These are phyloP conservation scores for Rotaria magnacalcarata DNA, from an alignment of 2,888 invertebrate species.

Conservation along the genomic window DNA sequence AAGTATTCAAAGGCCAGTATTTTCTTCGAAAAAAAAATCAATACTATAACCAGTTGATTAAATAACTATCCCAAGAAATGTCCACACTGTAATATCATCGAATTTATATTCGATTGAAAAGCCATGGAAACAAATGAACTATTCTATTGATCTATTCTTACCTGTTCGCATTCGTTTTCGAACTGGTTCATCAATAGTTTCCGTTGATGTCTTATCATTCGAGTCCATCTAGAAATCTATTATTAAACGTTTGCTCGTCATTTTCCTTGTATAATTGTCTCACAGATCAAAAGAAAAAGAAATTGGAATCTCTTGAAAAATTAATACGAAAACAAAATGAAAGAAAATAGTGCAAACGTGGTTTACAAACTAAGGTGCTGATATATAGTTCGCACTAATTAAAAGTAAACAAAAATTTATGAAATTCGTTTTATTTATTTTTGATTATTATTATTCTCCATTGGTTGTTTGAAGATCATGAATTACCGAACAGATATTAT, in stretches of 20 bases:
- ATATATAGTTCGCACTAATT: background rate
- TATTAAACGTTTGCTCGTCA: background rate
- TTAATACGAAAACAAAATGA: background rate
- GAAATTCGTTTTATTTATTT: background rate
- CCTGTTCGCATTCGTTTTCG: background rate
- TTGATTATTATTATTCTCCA: background rate
- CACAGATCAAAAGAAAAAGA: background rate
- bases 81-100: no score
- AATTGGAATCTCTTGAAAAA: background rate
- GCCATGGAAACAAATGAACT: no score
- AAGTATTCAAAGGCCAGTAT: no score
- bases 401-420: background rate
- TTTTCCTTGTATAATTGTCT: background rate
- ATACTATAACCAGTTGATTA: no score
- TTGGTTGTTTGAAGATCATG: background rate
- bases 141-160: background rate
- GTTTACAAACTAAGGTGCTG: background rate
- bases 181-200: background rate
- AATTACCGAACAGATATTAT: background rate
- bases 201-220: background rate
- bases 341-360: background rate
- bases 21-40: no score
- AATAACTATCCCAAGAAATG: no score
- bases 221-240: constrained; percentile 2
- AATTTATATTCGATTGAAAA: no score